Conservation (phyloP, 2,113 vertebrate species). For the Cavia aperea region DNA sequence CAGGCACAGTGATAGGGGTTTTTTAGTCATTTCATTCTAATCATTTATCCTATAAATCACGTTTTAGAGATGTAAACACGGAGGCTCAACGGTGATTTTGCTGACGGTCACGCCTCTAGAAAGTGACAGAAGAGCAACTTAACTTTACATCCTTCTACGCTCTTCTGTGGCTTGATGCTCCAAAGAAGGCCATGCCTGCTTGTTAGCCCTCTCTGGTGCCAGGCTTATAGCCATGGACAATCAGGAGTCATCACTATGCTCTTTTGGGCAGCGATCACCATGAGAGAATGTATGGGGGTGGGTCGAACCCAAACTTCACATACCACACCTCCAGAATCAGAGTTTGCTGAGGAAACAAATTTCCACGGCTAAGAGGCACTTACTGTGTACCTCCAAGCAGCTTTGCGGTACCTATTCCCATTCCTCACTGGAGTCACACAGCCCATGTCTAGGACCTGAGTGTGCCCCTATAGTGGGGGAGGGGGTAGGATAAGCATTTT, state of each 20-base stretch:
- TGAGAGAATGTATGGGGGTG: background rate
- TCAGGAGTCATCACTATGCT: background rate
- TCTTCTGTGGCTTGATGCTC: background rate
- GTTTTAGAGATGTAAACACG: background rate
- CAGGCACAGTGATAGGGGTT: background rate
- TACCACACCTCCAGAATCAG: background rate
- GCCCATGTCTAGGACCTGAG: background rate
- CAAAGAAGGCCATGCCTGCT: background rate
- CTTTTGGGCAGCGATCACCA: background rate
- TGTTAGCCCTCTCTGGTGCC: background rate
- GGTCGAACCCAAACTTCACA: background rate
- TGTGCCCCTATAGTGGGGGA: background rate
- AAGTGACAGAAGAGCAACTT: background rate
- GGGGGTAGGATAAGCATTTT: background rate
- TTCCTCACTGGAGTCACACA: background rate
- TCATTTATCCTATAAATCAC: background rate
- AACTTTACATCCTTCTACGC: conserved; percentile 6
- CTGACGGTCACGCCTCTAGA: background rate
- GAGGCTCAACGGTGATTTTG: background rate
- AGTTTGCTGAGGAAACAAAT: background rate
- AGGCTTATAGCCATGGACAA: background rate
- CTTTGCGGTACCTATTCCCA: too few relatives aligned
- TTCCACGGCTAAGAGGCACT: background rate
- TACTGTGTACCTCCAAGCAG: background rate
- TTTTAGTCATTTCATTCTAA: background rate